These are phyloP conservation scores for Platalea minor DNA, from an alignment of 2,797 vertebrate species.

Conservation along the genomic window DNA sequence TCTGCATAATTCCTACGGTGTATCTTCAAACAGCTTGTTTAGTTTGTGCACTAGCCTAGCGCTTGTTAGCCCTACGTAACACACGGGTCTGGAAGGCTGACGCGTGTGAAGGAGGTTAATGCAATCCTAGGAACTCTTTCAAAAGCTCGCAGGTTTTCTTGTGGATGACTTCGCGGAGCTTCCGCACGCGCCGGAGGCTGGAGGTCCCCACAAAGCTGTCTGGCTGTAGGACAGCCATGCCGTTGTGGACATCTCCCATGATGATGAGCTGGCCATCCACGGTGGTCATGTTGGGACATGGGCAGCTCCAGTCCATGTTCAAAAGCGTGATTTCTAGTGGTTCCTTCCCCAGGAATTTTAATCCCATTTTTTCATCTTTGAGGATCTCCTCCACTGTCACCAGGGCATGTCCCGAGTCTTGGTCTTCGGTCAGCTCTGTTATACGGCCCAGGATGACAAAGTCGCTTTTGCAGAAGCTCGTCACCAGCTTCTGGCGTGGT, in stretches of 20 bases:
- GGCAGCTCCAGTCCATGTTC: constrained; percentile 95
- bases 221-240: constrained; percentile 91
- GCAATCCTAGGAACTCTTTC: constrained; percentile 87
- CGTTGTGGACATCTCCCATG: constrained; percentile 91
- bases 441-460: constrained; percentile 92
- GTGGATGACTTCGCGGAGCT: constrained; percentile 89
- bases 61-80: constrained; percentile 52
- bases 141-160: constrained; percentile 97
- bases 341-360: constrained; percentile 91
- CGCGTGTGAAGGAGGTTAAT: constrained; percentile 68
- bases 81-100: not conserved
- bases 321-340: constrained; percentile 92
- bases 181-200: constrained; percentile 84
- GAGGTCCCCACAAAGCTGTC: constrained; percentile 90
- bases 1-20: constrained; percentile 49
- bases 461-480: constrained; percentile 94
- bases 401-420: constrained; percentile 87
- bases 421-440: constrained; percentile 87
- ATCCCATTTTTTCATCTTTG: constrained; percentile 98
- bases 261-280: constrained; percentile 90
- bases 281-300: constrained; percentile 91
- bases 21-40: constrained; percentile 30
- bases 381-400: constrained; percentile 93
- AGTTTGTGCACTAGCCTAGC: constrained; percentile 55
- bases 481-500: constrained; percentile 90